These are phyloP conservation scores for Corticium candelabrum DNA, from an alignment of 37 sponge, comb jelly and placozoan genomes.

Conservation along the genomic window DNA sequence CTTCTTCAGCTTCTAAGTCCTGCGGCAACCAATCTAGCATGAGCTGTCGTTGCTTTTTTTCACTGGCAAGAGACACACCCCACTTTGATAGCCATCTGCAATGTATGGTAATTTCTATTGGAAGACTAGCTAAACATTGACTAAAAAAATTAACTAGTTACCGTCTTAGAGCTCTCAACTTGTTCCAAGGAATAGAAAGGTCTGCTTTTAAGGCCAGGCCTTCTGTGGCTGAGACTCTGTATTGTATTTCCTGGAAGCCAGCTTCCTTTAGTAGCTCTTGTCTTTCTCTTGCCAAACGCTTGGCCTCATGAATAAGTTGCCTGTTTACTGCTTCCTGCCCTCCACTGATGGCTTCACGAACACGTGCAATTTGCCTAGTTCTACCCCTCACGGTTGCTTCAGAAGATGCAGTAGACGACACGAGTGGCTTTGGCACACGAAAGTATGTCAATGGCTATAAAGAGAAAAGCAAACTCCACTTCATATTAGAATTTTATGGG, in stretches of 20 bases:
- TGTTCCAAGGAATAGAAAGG: not conserved
- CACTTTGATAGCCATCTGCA: not conserved
- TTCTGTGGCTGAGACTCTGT: not conserved
- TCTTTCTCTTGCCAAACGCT: not conserved
- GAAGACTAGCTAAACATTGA: not conserved
- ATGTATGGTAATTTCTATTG: not conserved
- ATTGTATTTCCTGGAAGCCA: not conserved
- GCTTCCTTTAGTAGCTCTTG: not conserved
- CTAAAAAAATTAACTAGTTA: not conserved
- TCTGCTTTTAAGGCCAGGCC: slow-evolving; percentile 1
- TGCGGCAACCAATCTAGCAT: not conserved
- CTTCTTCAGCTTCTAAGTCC: not conserved
- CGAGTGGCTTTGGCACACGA: no score
- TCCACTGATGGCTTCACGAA: no score
- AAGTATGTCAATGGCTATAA: no score
- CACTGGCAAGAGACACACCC: not conserved
- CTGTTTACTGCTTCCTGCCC: no score
- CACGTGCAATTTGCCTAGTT: no score
- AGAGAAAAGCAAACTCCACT: no score
- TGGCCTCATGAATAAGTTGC: not conserved
- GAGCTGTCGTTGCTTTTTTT: not conserved
- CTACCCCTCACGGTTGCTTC: no score
- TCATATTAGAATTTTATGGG: no score
- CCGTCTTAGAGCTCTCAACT: not conserved
- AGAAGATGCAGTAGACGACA: no score